Evolutionary conservation across 2,113 vertebrate species (phyloP), one percentile per base, ranked within the genome.

Genomic region (Bubalus kerabau): DNA sequence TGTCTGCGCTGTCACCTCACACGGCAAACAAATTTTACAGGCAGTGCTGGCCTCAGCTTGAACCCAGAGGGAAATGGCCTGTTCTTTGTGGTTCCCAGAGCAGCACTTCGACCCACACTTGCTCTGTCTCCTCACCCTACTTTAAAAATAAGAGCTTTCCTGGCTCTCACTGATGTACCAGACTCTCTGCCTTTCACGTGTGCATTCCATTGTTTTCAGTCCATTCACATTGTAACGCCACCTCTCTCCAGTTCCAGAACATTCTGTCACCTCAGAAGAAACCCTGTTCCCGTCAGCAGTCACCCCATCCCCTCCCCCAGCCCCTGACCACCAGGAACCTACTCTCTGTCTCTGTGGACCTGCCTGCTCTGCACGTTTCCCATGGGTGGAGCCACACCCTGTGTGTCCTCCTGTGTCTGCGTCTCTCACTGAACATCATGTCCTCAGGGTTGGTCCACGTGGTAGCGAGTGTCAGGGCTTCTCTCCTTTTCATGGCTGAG

Each of bases 11-110:
- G 54, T 52, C 30, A 24, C 23, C 19, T 40, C 57, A 16, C 76
- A 56, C 3, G 0, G 48, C 7, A 17, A 5, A 6, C 26, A 40
- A 0, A 43, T 57, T 74, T 32, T 24, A 23, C 36, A 36, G 46
- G 6, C 6, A 4, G 23, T 8, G 2, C 11, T 30, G 23, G 14
- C 50, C 2, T 54, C 19, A 17, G 17, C 4, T 3, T 36, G 56
- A 52, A 36, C 30, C 4, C 4, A 46, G n/a, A 32, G 43, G 56
- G 36, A n/a, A 40, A 24, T 13, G 30, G 15, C 17, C 85, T 59
- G 64, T 52, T 59, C 17, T 32, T 54, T 32, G 13, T 2, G 9
- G n/a, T 32, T 52, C 59, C 48, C 4, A 26, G 54, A 56, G 40
- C 24, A 23, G 48, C 40, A 19, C 26, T 60, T 46, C 59, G 30